Conservation (phyloP, 1,140 invertebrate species). For the Vanessa tameamea region DNA sequence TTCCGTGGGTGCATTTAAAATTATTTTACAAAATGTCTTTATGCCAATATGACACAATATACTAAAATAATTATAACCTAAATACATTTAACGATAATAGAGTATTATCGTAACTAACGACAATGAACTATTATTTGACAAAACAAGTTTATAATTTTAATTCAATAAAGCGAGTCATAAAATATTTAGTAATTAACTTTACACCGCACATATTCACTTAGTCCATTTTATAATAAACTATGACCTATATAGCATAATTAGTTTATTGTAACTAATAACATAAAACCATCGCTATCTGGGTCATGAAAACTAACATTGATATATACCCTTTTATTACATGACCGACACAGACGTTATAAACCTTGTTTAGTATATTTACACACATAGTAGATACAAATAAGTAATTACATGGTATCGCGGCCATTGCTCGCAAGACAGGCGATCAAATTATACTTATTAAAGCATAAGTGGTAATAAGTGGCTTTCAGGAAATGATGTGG, state of each 20-base stretch:
- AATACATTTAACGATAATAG: too few species aligned
- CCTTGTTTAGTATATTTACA: conserved; percentile 12
- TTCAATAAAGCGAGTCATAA: conserved; percentile 18
- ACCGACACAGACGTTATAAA: conserved; percentile 1
- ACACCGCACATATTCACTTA: conserved; percentile 22
- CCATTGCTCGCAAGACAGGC: background rate
- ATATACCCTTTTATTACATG: conserved; percentile 26
- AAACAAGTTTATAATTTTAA: conserved; percentile 14
- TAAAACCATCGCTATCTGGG: conserved; percentile 42
- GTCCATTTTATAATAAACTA: conserved; percentile 28
- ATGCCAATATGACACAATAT: too few species aligned
- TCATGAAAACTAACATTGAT: conserved; percentile 41
- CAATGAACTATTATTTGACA: background rate
- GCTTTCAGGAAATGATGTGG: too few species aligned
- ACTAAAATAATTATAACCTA: too few species aligned
- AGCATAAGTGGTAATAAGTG: background rate
- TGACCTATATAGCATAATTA: conserved; percentile 36
- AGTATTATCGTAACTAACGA: too few species aligned
- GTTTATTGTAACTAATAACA: conserved; percentile 40
- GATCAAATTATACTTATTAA: background rate
- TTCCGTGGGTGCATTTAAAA: too few species aligned
- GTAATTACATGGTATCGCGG: background rate
- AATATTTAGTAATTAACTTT: conserved; percentile 24
- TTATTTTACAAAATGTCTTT: too few species aligned
- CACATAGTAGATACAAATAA: background rate